These are phyloP conservation scores for Teleiodes luculella DNA, from an alignment of 2,888 invertebrate genomes.

Conservation along the genomic window DNA sequence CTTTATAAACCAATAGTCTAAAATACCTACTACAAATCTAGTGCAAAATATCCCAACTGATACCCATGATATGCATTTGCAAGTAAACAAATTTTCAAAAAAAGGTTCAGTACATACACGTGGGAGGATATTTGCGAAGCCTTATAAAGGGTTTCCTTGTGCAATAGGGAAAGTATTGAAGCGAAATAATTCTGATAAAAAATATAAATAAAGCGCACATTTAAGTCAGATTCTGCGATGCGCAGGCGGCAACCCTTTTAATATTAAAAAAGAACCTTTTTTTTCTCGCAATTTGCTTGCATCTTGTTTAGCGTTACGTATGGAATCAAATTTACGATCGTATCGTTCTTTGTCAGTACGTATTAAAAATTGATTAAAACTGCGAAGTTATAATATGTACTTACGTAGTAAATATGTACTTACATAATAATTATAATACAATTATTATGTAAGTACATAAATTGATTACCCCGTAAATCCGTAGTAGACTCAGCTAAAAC, in stretches of 20 bases:
- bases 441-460: no score
- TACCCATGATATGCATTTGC: no score
- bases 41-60: no score
- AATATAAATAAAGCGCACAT: conserved; percentile 52
- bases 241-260: conserved; percentile 41
- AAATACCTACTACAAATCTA: no score
- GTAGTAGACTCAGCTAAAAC: no score
- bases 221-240: conserved; percentile 48
- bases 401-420: no score
- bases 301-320: conserved; percentile 25
- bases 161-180: conserved; percentile 64
- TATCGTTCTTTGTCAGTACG: neutral
- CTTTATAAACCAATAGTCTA: no score
- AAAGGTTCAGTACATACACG: conserved; percentile 39
- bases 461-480: no score
- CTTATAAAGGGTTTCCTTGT: conserved; percentile 57
- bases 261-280: conserved; percentile 25
- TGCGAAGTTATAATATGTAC: no score
- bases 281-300: conserved; percentile 20
- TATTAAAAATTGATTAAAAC: neutral
- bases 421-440: no score
- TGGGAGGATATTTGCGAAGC: conserved; percentile 70
- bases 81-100: neutral
- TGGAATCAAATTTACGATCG: conserved; percentile 6
- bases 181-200: conserved; percentile 61